Evolutionary conservation across 2,888 invertebrate genomes (phyloP).

Genomic region (Laspeyria flexula): DNA sequence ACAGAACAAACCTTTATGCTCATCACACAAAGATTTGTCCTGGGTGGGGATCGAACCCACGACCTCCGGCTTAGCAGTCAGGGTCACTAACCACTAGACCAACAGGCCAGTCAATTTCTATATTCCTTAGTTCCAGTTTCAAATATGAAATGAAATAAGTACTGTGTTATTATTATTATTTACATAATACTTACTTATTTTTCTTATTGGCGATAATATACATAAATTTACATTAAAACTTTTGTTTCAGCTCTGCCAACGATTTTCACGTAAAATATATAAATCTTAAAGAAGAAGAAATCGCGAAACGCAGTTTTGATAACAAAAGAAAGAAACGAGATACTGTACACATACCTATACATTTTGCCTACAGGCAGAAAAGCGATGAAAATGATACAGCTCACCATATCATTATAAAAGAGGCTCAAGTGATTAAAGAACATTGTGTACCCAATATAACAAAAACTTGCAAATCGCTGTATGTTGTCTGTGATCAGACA

Average conservation of each 20-base stretch:
- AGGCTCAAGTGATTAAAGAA: slow-evolving; percentile 74
- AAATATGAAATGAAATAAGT: too few relatives aligned
- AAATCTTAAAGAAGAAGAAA: slow-evolving; percentile 64
- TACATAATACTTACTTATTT: too few relatives aligned
- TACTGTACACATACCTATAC: slow-evolving; percentile 53
- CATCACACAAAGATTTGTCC: too few relatives aligned
- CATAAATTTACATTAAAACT: too few relatives aligned
- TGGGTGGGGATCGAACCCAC: too few relatives aligned
- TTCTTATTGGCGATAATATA: too few relatives aligned
- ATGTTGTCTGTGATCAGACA: slow-evolving; percentile 82
- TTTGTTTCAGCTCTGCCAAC: slow-evolving; percentile 67
- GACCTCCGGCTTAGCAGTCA: too few relatives aligned
- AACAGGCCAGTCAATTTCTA: too few relatives aligned
- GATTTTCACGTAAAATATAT: slow-evolving; percentile 70
- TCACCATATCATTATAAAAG: slow-evolving; percentile 61
- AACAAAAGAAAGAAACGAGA: slow-evolving; percentile 58
- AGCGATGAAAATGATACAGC: slow-evolving; percentile 47
- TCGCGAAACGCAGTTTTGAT: slow-evolving; percentile 38
- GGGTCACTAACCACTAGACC: too few relatives aligned
- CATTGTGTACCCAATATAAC: slow-evolving; percentile 77
- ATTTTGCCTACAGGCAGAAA: slow-evolving; percentile 62
- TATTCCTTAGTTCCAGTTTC: too few relatives aligned
- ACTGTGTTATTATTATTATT: too few relatives aligned
- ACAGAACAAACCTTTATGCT: too few relatives aligned
- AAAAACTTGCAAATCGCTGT: slow-evolving; percentile 83